Evolutionary conservation across 2,113 vertebrate species (phyloP).

Genomic region (Narcine bancroftii): DNA sequence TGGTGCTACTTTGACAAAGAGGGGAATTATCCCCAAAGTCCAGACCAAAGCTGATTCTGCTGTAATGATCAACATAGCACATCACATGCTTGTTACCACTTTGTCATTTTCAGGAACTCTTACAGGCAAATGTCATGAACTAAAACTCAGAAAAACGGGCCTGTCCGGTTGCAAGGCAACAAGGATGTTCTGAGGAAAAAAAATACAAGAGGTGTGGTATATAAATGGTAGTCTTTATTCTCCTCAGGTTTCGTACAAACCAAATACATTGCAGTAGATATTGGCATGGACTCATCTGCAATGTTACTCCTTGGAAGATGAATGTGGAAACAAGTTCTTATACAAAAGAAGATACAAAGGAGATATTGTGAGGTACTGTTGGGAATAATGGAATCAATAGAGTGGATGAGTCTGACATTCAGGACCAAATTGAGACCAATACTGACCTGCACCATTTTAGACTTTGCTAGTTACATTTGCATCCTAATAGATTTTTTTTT

Average conservation of each 20-base stretch:
- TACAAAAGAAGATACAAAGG: not conserved
- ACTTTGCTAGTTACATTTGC: not conserved
- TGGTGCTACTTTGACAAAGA: too few relatives aligned
- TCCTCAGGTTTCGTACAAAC: not conserved
- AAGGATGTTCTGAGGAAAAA: too few relatives aligned
- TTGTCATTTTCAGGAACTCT: too few relatives aligned
- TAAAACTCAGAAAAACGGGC: too few relatives aligned
- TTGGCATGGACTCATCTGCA: not conserved
- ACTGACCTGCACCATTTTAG: not conserved
- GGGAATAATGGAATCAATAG: not conserved
- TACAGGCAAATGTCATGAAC: too few relatives aligned
- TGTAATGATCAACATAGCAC: too few relatives aligned
- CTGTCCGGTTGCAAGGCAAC: too few relatives aligned
- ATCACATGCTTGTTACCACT: too few relatives aligned
- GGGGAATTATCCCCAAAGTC: too few relatives aligned
- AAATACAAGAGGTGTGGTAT: too few relatives aligned
- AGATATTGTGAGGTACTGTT: not conserved
- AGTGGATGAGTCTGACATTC: not conserved
- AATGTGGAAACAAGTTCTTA: not conserved
- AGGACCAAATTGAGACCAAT: not conserved
- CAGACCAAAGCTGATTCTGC: too few relatives aligned
- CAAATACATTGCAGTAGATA: not conserved
- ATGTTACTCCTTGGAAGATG: not conserved
- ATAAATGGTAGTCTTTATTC: too few relatives aligned
- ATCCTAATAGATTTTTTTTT: not conserved